These are phyloP conservation scores for Piaya cayana DNA, from an alignment of 2,113 vertebrate genomes.

Conservation along the genomic window DNA sequence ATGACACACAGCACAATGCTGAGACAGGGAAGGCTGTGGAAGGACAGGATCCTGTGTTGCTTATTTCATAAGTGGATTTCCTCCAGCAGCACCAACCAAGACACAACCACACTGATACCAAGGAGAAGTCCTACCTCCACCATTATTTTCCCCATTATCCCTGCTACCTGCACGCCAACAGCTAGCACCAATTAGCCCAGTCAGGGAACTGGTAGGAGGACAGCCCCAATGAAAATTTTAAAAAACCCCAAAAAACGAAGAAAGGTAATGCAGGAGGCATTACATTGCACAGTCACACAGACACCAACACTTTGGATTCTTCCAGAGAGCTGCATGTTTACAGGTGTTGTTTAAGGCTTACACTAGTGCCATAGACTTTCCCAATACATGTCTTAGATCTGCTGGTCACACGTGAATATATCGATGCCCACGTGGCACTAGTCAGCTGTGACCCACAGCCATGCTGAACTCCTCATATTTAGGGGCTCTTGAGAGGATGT, in stretches of 20 bases:
- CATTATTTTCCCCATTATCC: background rate
- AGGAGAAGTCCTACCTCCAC: background rate
- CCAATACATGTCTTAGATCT: background rate
- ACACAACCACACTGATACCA: background rate
- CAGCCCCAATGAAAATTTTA: background rate
- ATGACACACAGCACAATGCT: background rate
- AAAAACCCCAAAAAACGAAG: background rate
- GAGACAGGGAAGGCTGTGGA: background rate
- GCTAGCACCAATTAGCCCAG: background rate
- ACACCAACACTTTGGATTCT: background rate
- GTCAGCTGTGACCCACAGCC: background rate
- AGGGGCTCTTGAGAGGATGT: background rate
- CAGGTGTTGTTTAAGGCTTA: background rate
- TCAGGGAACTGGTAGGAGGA: background rate
- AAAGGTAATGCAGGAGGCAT: background rate
- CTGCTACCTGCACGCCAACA: background rate
- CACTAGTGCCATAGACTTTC: background rate
- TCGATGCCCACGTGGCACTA: background rate
- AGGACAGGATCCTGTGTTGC: accelerated
- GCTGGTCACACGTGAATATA: background rate
- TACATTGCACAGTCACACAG: background rate
- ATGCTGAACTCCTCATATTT: background rate
- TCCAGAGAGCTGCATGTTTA: background rate
- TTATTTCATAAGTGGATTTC: background rate
- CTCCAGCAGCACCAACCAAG: background rate